Percentiles rank a stretch among this genome's conserved stretches.
phyloP scores from a whole-genome alignment of 2,113 vertebrate species.

The Myotis brandtii region DNA sequence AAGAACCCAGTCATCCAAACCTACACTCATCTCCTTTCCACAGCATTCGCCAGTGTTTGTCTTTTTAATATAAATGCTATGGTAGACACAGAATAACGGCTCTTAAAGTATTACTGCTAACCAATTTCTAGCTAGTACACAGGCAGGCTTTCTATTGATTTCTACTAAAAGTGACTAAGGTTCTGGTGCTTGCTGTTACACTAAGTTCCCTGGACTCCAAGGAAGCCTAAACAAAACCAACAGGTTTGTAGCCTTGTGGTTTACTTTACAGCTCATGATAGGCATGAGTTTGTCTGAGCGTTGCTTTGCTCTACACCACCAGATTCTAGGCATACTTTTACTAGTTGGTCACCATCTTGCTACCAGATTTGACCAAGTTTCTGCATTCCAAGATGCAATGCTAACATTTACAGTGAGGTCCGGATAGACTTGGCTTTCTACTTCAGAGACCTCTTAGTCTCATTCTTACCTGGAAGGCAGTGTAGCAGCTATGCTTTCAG shows the following conservation, averaged over 20 bases:
- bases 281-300: slow-evolving; percentile 50
- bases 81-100: not conserved
- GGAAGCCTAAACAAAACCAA: slow-evolving; percentile 77
- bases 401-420: slow-evolving; percentile 33
- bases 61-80: slow-evolving; percentile 16
- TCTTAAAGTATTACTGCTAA: slow-evolving; percentile 47
- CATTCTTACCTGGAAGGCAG: slow-evolving; percentile 39
- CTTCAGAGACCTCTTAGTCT: slow-evolving; percentile 42
- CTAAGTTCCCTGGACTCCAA: slow-evolving; percentile 59
- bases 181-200: slow-evolving; percentile 53
- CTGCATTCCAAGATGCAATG: slow-evolving; percentile 41
- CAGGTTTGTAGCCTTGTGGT: slow-evolving; percentile 70
- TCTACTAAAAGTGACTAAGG: slow-evolving; percentile 12
- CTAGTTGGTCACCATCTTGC: slow-evolving; percentile 73
- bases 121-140: not conserved
- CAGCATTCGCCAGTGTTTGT: not conserved
- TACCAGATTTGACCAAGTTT: slow-evolving; percentile 69
- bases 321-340: slow-evolving; percentile 66
- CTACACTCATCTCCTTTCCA: not conserved
- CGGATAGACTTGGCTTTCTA: slow-evolving; percentile 17
- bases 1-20: slow-evolving; percentile 33
- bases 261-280: slow-evolving; percentile 60
- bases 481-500: not conserved
- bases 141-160: slow-evolving; percentile 33
- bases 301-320: slow-evolving; percentile 18